Evolutionary conservation across 2,888 invertebrate genomes (phyloP).

Genomic region (Amphipoea oculea): DNA sequence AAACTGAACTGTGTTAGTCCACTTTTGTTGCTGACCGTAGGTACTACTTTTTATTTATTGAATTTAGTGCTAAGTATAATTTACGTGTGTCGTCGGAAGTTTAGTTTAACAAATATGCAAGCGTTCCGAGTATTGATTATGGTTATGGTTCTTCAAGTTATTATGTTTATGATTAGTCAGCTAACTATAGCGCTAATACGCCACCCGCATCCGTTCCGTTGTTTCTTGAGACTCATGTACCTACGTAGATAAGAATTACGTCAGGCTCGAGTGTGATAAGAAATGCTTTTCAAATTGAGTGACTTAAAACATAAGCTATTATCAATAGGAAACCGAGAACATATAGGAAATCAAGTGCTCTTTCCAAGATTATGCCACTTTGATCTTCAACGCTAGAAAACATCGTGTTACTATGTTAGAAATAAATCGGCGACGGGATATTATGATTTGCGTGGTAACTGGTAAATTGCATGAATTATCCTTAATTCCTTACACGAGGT

Average conservation of each 20-base stretch:
- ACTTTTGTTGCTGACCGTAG: no score
- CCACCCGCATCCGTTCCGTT: constrained; percentile 43
- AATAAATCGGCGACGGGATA: constrained; percentile 17
- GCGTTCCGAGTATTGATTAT: constrained; percentile 21
- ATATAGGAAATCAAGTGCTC: neutral
- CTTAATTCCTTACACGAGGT: constrained; percentile 19
- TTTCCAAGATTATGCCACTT: constrained; percentile 24
- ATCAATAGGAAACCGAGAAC: constrained; percentile 34
- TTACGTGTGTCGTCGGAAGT: neutral
- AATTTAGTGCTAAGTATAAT: neutral
- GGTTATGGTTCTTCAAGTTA: constrained; percentile 13
- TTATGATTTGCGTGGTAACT: constrained; percentile 8
- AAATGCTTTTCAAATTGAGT: constrained; percentile 38
- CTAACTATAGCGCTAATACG: constrained; percentile 47
- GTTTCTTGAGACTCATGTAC: constrained; percentile 45
- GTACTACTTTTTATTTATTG: neutral
- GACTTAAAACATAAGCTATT: constrained; percentile 19
- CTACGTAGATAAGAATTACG: constrained; percentile 50
- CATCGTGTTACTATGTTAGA: constrained; percentile 14
- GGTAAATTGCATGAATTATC: constrained; percentile 21
- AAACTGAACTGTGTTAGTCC: no score
- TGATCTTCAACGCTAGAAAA: constrained; percentile 14
- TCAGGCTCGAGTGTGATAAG: constrained; percentile 41
- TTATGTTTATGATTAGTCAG: constrained; percentile 32
- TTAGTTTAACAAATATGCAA: constrained; percentile 23